Conservation (phyloP, 2,888 invertebrate genomes). For the Dryobota labecula region DNA sequence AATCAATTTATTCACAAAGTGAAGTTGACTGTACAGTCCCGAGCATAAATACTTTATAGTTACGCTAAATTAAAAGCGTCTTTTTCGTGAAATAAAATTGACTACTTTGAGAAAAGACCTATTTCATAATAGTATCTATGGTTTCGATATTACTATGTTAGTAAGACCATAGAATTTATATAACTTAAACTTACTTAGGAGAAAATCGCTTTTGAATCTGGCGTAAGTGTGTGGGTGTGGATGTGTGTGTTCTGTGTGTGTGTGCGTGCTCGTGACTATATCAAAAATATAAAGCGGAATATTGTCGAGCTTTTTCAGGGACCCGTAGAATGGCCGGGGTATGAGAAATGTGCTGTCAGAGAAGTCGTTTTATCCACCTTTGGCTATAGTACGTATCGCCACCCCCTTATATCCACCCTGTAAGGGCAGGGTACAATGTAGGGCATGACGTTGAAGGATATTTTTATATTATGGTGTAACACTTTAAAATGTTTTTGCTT, state of each 20-base stretch:
- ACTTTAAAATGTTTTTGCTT: slow-evolving; percentile 27
- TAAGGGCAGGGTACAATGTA: slow-evolving; percentile 41
- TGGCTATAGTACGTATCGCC: slow-evolving; percentile 47
- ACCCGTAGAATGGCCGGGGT: slow-evolving; percentile 66
- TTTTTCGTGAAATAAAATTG: neutral
- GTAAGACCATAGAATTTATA: neutral
- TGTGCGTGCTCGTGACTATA: neutral
- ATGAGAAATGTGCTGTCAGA: slow-evolving; percentile 78
- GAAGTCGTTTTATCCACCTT: slow-evolving; percentile 67
- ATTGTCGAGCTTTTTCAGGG: slow-evolving; percentile 66
- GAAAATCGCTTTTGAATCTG: neutral
- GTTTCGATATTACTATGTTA: neutral
- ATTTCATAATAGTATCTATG: neutral
- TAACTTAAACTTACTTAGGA: neutral
- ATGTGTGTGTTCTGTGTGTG: too few species aligned
- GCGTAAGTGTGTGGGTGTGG: too few species aligned
- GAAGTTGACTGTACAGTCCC: slow-evolving; percentile 1
- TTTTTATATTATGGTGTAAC: slow-evolving; percentile 27
- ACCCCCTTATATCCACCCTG: slow-evolving; percentile 29
- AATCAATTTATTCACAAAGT: slow-evolving; percentile 26
- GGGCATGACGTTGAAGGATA: slow-evolving; percentile 35
- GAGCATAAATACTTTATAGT: neutral
- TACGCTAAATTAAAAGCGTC: neutral
- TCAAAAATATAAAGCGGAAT: slow-evolving; percentile 63
- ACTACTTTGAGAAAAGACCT: neutral